A percentile compares a stretch with the other conserved stretches of the same genome.
phyloP scores from a whole-genome alignment of 1,140 invertebrate species.

The Lepidostoma basale region DNA sequence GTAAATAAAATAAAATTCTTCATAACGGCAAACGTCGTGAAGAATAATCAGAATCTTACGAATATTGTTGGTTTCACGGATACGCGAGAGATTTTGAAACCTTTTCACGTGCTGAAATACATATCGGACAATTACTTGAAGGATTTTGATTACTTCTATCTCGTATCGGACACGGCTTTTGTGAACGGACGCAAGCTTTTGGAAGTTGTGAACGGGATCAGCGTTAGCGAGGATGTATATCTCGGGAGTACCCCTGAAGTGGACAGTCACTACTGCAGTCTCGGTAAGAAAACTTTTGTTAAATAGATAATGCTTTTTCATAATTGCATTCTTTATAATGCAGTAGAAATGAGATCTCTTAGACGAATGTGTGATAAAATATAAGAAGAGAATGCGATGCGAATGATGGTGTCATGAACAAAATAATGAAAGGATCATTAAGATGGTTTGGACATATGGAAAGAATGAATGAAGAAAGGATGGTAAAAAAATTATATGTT shows the following conservation, averaged over 20 bases:
- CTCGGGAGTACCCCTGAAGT: slow-evolving; percentile 65
- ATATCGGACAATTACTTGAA: slow-evolving; percentile 86
- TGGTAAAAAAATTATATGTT: no score
- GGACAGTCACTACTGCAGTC: slow-evolving; percentile 66
- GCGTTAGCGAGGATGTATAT: slow-evolving; percentile 82
- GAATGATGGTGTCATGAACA: no score
- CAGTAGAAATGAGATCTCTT: no score
- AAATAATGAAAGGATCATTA: no score
- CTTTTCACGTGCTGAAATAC: slow-evolving; percentile 88
- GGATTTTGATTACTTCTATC: slow-evolving; percentile 89
- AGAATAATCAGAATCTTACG: slow-evolving; percentile 71
- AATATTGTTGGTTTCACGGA: slow-evolving; percentile 84
- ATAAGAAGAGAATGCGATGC: no score
- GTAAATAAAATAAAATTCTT: slow-evolving; percentile 81
- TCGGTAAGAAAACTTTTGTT: slow-evolving; percentile 62
- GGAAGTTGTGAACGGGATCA: slow-evolving; percentile 75
- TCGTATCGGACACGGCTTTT: slow-evolving; percentile 82
- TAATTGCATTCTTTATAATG: no score
- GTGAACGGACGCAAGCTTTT: slow-evolving; percentile 75
- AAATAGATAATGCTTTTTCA: no score
- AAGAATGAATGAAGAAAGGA: no score
- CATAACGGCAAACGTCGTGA: slow-evolving; percentile 68
- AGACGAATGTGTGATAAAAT: no score
- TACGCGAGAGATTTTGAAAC: slow-evolving; percentile 72
- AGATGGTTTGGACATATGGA: no score